These are phyloP conservation scores for Columba janthina DNA, from an alignment of 2,113 vertebrate species.

Conservation along the genomic window DNA sequence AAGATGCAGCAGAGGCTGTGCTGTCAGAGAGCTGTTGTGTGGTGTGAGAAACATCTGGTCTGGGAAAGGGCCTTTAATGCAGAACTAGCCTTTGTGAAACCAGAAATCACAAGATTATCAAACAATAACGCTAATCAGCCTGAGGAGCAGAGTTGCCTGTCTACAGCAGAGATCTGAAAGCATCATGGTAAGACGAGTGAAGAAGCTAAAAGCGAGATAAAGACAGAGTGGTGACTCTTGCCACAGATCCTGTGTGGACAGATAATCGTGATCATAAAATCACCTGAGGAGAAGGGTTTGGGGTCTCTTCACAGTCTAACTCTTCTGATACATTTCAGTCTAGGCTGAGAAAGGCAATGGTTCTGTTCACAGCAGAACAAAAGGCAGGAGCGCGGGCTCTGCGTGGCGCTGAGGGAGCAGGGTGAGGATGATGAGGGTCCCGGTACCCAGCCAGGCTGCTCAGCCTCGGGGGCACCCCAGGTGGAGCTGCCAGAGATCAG, in stretches of 20 bases:
- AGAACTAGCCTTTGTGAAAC: background rate
- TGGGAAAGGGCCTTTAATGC: background rate
- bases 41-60: background rate
- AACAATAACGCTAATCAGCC: background rate
- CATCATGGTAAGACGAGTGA: fast-evolving
- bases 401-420: background rate
- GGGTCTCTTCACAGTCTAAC: background rate
- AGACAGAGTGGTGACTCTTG: background rate
- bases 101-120: background rate
- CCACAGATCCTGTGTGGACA: background rate
- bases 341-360: background rate
- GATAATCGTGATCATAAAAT: background rate
- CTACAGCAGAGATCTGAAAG: too few species aligned
- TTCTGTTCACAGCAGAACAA: background rate
- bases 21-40: fast-evolving
- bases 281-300: background rate
- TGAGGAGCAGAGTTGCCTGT: background rate
- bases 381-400: background rate
- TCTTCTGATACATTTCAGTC: background rate
- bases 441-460: too few species aligned
- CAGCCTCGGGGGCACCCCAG: background rate
- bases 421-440: background rate
- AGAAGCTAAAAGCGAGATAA: background rate
- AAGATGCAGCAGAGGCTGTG: background rate
- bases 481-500: background rate